These are phyloP conservation scores for Scomber japonicus DNA, from an alignment of 2,113 vertebrate species.

Conservation along the genomic window DNA sequence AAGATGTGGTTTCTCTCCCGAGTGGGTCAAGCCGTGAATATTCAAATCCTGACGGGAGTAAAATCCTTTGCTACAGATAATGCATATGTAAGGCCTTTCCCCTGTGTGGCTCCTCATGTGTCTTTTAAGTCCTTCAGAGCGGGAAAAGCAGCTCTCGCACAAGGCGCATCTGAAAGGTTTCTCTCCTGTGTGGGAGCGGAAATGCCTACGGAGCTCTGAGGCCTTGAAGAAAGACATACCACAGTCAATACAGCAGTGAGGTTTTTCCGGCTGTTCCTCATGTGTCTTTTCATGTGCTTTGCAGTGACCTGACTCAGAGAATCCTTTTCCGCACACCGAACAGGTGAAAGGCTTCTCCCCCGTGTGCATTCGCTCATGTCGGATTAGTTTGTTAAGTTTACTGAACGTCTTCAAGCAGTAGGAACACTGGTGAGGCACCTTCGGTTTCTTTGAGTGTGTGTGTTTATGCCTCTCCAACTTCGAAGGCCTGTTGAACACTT, in stretches of 20 bases:
- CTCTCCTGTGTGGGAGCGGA: constrained; percentile 74
- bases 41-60: constrained; percentile 75
- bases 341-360: constrained; percentile 79
- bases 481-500: constrained; percentile 77
- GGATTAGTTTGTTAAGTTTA: constrained; percentile 70
- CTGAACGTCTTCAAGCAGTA: constrained; percentile 72
- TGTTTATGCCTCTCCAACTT: constrained; percentile 67
- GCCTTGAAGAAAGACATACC: constrained; percentile 77
- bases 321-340: constrained; percentile 71
- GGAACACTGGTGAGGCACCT: constrained; percentile 71
- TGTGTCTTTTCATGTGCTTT: constrained; percentile 76
- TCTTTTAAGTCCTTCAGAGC: constrained; percentile 75
- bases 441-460: constrained; percentile 70
- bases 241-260: constrained; percentile 62
- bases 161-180: constrained; percentile 73
- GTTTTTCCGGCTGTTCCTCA: constrained; percentile 74
- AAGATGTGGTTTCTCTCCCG: constrained; percentile 76
- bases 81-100: constrained; percentile 70
- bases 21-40: constrained; percentile 61
- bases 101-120: constrained; percentile 79
- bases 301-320: constrained; percentile 75
- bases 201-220: constrained; percentile 63
- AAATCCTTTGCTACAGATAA: constrained; percentile 71
- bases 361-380: constrained; percentile 77
- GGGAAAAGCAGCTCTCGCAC: constrained; percentile 76